Evolutionary conservation across 2,113 vertebrate species (phyloP).

Genomic region (Mesoclemmys tuberculata): DNA sequence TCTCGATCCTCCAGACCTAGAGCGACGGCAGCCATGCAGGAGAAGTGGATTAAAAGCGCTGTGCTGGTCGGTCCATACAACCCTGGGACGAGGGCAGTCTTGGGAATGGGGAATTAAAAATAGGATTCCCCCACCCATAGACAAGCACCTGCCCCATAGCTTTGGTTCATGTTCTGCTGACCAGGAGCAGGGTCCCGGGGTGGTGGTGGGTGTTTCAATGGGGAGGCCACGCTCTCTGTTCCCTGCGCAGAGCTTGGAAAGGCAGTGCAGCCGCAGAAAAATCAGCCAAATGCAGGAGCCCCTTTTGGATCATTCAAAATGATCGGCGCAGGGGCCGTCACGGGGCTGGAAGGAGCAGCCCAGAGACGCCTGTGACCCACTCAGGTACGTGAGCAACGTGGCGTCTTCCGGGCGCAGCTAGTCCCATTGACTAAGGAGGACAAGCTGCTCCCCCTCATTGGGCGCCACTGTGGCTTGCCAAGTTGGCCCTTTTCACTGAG

Average conservation of each 20-base stretch:
- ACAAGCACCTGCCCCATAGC: neutral
- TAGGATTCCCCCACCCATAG: fast-evolving
- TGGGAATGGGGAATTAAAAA: neutral
- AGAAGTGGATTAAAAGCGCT: neutral
- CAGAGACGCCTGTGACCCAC: neutral
- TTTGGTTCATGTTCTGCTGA: neutral
- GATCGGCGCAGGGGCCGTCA: neutral
- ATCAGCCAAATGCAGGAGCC: neutral
- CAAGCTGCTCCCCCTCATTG: neutral
- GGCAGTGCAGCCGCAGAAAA: neutral
- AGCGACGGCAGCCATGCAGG: neutral
- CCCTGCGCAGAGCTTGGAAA: neutral
- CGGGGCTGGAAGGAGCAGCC: too few species aligned
- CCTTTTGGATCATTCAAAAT: neutral
- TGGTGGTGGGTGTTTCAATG: neutral
- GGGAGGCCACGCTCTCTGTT: neutral
- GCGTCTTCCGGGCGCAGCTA: neutral
- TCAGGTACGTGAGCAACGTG: neutral
- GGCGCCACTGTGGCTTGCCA: neutral
- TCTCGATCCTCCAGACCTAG: slow-evolving; percentile 90
- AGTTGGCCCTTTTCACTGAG: too few species aligned
- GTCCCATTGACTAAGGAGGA: neutral
- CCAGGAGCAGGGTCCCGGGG: neutral
- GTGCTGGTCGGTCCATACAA: neutral
- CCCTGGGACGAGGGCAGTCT: neutral